Evolutionary conservation across 2,797 vertebrate species (phyloP).

Genomic region (Notolabrus celidotus): DNA sequence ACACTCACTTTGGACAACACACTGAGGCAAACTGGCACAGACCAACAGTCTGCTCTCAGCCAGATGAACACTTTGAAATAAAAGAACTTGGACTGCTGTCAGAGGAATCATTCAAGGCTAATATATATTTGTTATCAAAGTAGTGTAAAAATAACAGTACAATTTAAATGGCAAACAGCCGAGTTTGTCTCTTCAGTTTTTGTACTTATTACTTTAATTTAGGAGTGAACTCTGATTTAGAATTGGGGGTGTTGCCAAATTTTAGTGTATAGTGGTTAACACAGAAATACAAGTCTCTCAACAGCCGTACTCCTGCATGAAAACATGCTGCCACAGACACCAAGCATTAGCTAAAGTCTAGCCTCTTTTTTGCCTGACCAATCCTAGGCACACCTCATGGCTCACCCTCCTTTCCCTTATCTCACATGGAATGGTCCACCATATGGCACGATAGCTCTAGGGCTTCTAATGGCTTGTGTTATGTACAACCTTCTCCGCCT

Average conservation of each 20-base stretch:
- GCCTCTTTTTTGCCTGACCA: constrained; percentile 63
- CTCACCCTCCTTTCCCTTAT: constrained; percentile 34
- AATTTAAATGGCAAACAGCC: no score
- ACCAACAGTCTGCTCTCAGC: constrained; percentile 27
- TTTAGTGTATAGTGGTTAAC: no score
- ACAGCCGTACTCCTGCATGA: constrained; percentile 15
- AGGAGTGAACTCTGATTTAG: no score
- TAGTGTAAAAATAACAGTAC: background rate
- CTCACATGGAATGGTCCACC: constrained; percentile 76
- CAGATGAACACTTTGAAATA: constrained; percentile 12
- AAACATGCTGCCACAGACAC: constrained; percentile 53
- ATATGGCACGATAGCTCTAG: constrained; percentile 83
- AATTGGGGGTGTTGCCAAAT: no score
- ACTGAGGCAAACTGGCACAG: constrained; percentile 44
- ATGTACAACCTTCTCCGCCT: constrained; percentile 74
- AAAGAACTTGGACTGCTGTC: background rate
- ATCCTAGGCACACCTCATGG: constrained; percentile 67
- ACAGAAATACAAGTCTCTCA: no score
- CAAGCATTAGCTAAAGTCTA: constrained; percentile 52
- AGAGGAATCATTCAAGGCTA: background rate
- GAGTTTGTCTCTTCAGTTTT: no score
- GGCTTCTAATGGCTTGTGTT: constrained; percentile 74
- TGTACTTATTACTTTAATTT: no score
- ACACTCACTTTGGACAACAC: constrained; percentile 84
- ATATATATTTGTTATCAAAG: background rate